phyloP scores from a whole-genome alignment of 1,140 invertebrate genomes.

The Sinella curviseta region DNA sequence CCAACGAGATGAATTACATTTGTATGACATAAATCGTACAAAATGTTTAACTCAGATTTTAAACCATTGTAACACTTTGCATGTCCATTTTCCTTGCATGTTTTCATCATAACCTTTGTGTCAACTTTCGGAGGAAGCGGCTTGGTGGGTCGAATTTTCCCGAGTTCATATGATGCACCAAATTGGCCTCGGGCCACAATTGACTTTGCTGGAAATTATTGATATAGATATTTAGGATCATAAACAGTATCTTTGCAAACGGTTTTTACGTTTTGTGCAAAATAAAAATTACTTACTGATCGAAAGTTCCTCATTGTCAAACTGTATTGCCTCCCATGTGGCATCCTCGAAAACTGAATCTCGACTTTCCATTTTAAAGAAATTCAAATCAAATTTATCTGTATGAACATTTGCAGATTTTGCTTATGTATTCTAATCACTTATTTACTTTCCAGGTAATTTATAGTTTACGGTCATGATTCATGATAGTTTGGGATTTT shows the following conservation, averaged over 20 bases:
- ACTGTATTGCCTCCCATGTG: neutral
- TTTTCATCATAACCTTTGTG: neutral
- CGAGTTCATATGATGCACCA: conserved; percentile 4
- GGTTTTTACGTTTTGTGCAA: neutral
- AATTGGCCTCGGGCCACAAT: conserved; percentile 12
- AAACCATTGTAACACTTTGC: neutral
- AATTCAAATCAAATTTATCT: neutral
- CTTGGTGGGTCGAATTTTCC: neutral
- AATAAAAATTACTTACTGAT: conserved; percentile 2
- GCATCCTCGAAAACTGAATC: neutral
- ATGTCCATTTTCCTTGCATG: neutral
- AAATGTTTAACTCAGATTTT: conserved; percentile 4
- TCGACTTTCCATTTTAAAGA: neutral
- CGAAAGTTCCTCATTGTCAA: neutral
- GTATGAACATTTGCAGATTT: neutral
- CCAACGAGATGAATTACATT: neutral
- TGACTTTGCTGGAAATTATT: neutral
- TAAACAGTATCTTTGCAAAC: neutral
- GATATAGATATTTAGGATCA: no score
- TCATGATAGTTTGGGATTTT: no score
- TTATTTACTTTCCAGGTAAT: no score
- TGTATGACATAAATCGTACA: neutral
- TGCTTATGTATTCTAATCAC: neutral
- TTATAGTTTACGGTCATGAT: no score
- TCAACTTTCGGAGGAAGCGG: neutral